Evolutionary conservation across 2,888 invertebrate genomes (phyloP).

Genomic region (Caenorhabditis drosophilae): DNA sequence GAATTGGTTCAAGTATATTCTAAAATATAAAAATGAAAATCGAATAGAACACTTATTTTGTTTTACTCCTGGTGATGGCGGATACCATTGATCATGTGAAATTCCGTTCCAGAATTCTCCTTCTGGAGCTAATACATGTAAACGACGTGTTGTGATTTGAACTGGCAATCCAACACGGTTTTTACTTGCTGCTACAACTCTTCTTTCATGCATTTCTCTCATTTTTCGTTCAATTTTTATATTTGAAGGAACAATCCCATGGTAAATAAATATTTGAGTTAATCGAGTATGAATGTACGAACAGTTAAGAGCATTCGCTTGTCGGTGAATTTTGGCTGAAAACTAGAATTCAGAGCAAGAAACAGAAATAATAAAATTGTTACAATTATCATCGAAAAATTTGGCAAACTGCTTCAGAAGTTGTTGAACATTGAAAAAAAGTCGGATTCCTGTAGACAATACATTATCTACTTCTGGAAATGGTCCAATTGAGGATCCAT

Average conservation of each 20-base stretch:
- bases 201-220: slow-evolving; percentile 14
- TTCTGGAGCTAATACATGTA: slow-evolving; percentile 9
- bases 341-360: not conserved
- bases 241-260: slow-evolving; percentile 15
- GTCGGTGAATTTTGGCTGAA: not conserved
- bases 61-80: slow-evolving; percentile 16
- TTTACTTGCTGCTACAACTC: slow-evolving; percentile 1
- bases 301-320: slow-evolving; percentile 11
- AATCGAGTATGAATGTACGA: slow-evolving; percentile 16
- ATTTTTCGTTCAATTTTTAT: slow-evolving; percentile 6
- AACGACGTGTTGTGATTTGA: slow-evolving; percentile 9
- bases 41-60: not conserved
- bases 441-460: slow-evolving; percentile 11
- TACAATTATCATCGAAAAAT: slow-evolving; percentile 5
- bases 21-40: not conserved
- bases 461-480: slow-evolving; percentile 16
- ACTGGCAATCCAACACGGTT: slow-evolving; percentile 20
- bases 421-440: slow-evolving; percentile 17
- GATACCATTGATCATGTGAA: slow-evolving; percentile 29
- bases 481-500: slow-evolving; percentile 7
- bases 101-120: slow-evolving; percentile 23
- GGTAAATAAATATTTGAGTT: slow-evolving; percentile 12
- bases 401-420: slow-evolving; percentile 5
- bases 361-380: no score
- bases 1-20: slow-evolving; percentile 19